Conservation (phyloP, 2,888 invertebrate genomes). For the Parnassius mnemosyne region DNA sequence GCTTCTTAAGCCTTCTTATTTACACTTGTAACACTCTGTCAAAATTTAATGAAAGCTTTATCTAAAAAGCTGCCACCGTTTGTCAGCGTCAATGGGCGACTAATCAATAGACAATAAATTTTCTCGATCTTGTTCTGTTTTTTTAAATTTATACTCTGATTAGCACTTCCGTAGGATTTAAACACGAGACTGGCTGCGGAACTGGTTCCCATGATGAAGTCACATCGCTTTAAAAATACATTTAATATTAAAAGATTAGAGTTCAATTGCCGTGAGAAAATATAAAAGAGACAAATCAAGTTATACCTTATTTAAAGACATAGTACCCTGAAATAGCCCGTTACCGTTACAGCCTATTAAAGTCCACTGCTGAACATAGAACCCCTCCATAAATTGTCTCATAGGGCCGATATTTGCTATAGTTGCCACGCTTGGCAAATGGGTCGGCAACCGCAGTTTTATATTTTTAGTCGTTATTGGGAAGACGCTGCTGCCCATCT, state of each 20-base stretch:
- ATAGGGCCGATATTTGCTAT: too few species aligned
- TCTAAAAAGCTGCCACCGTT: constrained; percentile 24
- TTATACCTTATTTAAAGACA: too few species aligned
- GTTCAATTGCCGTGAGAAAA: constrained; percentile 19
- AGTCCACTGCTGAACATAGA: too few species aligned
- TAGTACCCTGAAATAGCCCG: too few species aligned
- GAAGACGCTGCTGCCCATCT: too few species aligned
- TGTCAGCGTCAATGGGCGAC: constrained; percentile 18
- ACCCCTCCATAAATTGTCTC: too few species aligned
- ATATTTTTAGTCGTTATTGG: too few species aligned
- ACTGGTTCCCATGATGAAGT: constrained; percentile 15
- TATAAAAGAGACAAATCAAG: neutral
- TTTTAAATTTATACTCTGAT: constrained; percentile 29
- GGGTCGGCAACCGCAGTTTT: too few species aligned
- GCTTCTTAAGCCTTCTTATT: too few species aligned
- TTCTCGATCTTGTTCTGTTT: constrained; percentile 27
- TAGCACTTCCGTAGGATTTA: constrained; percentile 28
- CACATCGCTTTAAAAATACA: constrained; percentile 8
- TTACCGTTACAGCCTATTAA: too few species aligned
- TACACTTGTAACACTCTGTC: neutral
- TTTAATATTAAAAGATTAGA: constrained; percentile 8
- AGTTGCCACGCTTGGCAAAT: too few species aligned
- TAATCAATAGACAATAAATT: constrained; percentile 22
- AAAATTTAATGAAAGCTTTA: constrained; percentile 7
- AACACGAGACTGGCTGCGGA: constrained; percentile 8